Base-by-base conservation (phyloP, 2,888 invertebrate genomes). In the Temnothorax ravouxi region DNA sequence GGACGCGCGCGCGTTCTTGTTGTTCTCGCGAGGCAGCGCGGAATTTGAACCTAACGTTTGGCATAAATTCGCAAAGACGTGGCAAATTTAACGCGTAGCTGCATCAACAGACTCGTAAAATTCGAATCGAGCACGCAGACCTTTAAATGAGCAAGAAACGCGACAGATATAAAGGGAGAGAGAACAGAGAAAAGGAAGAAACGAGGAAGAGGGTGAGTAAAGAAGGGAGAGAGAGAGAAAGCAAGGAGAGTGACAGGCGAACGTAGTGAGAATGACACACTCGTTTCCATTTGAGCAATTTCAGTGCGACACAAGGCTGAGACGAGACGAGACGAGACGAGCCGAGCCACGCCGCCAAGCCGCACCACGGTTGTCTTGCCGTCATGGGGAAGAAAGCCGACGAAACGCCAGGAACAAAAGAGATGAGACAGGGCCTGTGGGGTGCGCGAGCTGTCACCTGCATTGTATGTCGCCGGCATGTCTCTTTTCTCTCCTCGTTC, bases 401-500 rank as follows among this genome's bases (percentile, higher is more conserved):
- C 86, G 91, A 93, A 93, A 92, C 89, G 90, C 88, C 88, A 91
- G 88, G 91, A 93, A 93, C 92, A 93, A 93, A 92, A 91, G 91
- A 89, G 87, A 90, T 85, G 86, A 88, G 88, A 82, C 86, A 87
- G 84, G 75, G 84, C 85, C 88, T 88, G 91, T 86, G 89, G 92
- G 90, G 87, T 91, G 90, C 89, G 89, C 91, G 85, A 92, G 91
- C 93, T 94, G 93, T 94, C 93, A 93, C 93, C 93, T 93, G 93
- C 93, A 94, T 94, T 93, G 93, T 92, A 77, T 92, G 91, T 89
- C 87, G 89, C 86, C 74, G 89, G 87, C 79, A 88, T 85, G 85
- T 82, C 89, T 85, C 66, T 67, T 77, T 85, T 69, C 59, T 79
- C 52, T 34, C 66, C 67, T 56, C 59, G 47, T 80, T 87, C 66